These are phyloP conservation scores for Oreochromis niloticus DNA, from an alignment of 2,113 vertebrate genomes.

Conservation along the genomic window DNA sequence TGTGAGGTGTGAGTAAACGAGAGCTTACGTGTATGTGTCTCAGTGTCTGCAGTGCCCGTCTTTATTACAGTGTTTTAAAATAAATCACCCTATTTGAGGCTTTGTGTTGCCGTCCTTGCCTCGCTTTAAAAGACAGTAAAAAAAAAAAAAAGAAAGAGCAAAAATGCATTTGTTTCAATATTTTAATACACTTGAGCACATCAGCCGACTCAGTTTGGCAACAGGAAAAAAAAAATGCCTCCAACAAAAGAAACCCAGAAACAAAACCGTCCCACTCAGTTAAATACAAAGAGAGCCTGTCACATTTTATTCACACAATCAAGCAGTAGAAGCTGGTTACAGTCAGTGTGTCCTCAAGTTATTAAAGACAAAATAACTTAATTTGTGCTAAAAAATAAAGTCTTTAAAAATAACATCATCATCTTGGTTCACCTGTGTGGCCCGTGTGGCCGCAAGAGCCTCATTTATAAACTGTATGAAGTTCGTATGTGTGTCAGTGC, in stretches of 20 bases:
- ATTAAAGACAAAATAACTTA: constrained; percentile 38
- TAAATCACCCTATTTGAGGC: background rate
- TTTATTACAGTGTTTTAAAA: constrained; percentile 20
- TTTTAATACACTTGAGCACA: constrained; percentile 56
- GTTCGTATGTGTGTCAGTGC: background rate
- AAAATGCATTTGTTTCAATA: background rate
- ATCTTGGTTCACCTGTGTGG: background rate
- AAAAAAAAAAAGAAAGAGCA: background rate
- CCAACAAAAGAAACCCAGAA: constrained; percentile 12
- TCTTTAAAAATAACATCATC: background rate
- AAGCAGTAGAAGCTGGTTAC: background rate
- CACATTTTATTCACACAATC: constrained; percentile 26
- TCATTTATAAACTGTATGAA: background rate
- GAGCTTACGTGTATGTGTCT: background rate
- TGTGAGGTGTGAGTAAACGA: background rate
- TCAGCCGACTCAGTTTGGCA: constrained; percentile 42
- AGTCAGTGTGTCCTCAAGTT: background rate
- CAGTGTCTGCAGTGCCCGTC: background rate
- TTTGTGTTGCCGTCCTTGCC: background rate
- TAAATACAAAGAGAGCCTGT: constrained; percentile 42
- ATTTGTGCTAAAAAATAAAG: background rate
- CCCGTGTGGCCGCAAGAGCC: background rate
- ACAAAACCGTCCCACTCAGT: background rate
- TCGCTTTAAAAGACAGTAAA: background rate
- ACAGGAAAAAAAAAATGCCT: constrained; percentile 23